Conservation (phyloP, 2,888 invertebrate genomes). For the Cyrtodaria siliqua region DNA sequence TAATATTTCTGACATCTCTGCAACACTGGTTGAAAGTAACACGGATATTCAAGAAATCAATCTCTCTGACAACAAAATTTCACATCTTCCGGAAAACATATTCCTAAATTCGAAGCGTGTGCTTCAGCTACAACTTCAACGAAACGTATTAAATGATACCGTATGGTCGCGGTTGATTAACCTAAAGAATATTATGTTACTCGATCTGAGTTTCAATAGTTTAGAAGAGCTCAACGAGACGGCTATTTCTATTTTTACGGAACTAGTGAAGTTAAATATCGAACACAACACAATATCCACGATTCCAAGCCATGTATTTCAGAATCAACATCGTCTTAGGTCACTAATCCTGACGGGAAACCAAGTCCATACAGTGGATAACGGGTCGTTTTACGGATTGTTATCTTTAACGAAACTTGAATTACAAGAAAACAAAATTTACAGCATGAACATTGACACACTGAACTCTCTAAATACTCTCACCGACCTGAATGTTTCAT, state of each 20-base stretch:
- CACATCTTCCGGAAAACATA: slow-evolving; percentile 22
- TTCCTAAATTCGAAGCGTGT: slow-evolving; percentile 34
- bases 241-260: slow-evolving; percentile 19
- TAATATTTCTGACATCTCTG: slow-evolving; percentile 36
- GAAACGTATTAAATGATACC: slow-evolving; percentile 39
- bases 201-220: slow-evolving; percentile 44
- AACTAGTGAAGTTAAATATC: slow-evolving; percentile 42
- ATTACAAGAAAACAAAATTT: slow-evolving; percentile 60
- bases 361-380: slow-evolving; percentile 46
- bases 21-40: slow-evolving; percentile 21
- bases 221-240: slow-evolving; percentile 37
- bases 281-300: slow-evolving; percentile 44
- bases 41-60: slow-evolving; percentile 38
- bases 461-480: slow-evolving; percentile 25
- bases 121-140: slow-evolving; percentile 33
- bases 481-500: slow-evolving; percentile 49
- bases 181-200: slow-evolving; percentile 31
- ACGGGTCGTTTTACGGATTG: slow-evolving; percentile 51
- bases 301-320: slow-evolving; percentile 50
- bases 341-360: slow-evolving; percentile 63
- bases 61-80: slow-evolving; percentile 36
- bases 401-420: slow-evolving; percentile 42
- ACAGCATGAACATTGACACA: slow-evolving; percentile 32
- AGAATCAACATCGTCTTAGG: slow-evolving; percentile 45
- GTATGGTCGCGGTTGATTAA: slow-evolving; percentile 32